Evolutionary conservation across 2,113 vertebrate genomes (phyloP), one percentile per base, ranked within the genome.

Genomic region (Boleophthalmus pectinirostris): DNA sequence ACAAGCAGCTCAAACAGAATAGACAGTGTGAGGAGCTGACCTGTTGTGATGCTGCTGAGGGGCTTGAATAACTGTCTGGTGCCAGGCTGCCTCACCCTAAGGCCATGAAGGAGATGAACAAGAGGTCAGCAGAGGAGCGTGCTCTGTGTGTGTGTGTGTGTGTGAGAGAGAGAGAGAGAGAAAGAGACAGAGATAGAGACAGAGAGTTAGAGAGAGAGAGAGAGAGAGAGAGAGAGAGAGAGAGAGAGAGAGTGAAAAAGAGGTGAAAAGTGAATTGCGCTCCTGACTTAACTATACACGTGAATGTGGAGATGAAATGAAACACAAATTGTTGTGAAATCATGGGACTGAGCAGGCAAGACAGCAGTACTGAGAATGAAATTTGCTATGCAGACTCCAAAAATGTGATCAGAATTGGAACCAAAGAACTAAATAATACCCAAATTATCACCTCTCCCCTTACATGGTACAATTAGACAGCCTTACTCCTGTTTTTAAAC

Each of bases 31-130:
- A 45, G 21, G 65, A 73, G 47, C 68, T 89, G 91, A 92, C 91
- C 88, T 91, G 88, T 87, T 88, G 87, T 83, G 86, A 89, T 76
- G 78, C 72, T 68, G 91, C 92, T 91, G 76, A 72, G 84, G 90
- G 93, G 86, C 70, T 88, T 88, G 74, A 94, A 93, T 93, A 93
- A 92, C 91, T 92, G 92, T 92, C 91, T 93, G 93, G 93, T 94
- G 93, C 93, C 92, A 93, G 81, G 88, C 92, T 91, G 88, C 92
- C 88, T 93, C 80, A 81, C 91, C 90, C 89, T 84, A 80, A 86
- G 87, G 91, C 88, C 88, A 91, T 85, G 73, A 87, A 88, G 88
- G 90, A 90, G 90, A 93, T 89, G 92, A 91, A 89, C 83, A 85
- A 77, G 91, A 88, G 89, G 92, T 93, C 90, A 91, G 71, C 54